Evolutionary conservation across 2,888 invertebrate genomes (phyloP), one percentile per base, ranked within the genome.

Genomic region (Tenthredo livida): DNA sequence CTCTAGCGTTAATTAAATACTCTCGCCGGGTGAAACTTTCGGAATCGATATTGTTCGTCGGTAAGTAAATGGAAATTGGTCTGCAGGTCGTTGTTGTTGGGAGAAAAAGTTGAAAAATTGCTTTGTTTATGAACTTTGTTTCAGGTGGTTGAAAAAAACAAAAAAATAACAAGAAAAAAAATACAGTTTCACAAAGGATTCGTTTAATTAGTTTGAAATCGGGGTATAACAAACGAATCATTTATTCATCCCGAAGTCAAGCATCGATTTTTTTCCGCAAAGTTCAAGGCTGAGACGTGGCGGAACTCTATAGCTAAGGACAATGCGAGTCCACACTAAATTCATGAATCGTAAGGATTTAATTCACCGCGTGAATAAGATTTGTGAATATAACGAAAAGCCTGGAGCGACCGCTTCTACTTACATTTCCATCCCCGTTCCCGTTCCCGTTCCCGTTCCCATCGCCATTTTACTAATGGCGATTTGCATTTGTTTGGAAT

Each of bases 401-500:
- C 58, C 80, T 61, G 21, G 37, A 40, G 21, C 75, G 5, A 47
- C 21, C 75, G 47, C 9, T 50, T 75, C 40, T 40, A 43, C 72
- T 72, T 72, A 40, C 0, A 33, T 37, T 70, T 40, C 40, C 40
- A 40, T 10, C 10, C 17, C 33, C 47, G 50, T 29, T 58, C 6
- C 54, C 75, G 50, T 29, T 58, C 6, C 33, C 75, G 54, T 17
- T 77, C 54, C 40, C 73, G 61, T 50, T 61, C 33, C 37, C 78
- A 78, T 58, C n/a, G 17, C 80, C 29, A 54, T 40, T 77, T 77
- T 77, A 37, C 61, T 80, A 80, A 80, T 80, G 58, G 80, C 58
- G 58, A 80, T 80, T 80, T 80, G 80, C 80, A 80, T 80, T 80
- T 80, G 80, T 80, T 80, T 80, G 58, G 80, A 80, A 80, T 58